Evolutionary conservation across 2,888 invertebrate genomes (phyloP).

Genomic region (Pelosia muscerda): DNA sequence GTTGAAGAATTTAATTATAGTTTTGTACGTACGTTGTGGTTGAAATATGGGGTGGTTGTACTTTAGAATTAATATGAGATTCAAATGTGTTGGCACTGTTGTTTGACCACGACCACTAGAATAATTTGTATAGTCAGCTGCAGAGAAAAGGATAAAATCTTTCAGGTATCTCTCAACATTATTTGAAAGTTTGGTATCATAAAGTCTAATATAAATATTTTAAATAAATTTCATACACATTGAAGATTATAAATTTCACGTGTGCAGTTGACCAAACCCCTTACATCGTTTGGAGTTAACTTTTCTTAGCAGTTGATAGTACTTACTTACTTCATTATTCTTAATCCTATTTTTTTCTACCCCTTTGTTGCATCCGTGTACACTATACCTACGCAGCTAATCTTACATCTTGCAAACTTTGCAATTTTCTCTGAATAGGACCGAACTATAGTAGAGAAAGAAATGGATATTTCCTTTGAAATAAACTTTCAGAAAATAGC

Average conservation of each 20-base stretch:
- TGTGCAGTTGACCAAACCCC: too few species aligned
- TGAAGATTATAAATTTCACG: too few species aligned
- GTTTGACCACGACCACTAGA: background rate
- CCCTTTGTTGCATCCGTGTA: background rate
- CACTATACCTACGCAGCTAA: background rate
- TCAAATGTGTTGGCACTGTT: background rate
- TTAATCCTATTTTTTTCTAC: background rate
- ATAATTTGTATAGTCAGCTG: too few species aligned
- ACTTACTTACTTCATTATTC: background rate
- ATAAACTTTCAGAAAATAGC: conserved; percentile 28
- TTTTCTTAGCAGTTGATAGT: too few species aligned
- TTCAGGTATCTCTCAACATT: too few species aligned
- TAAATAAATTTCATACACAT: too few species aligned
- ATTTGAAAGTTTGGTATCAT: too few species aligned
- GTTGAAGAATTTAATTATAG: conserved; percentile 34
- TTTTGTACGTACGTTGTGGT: conserved; percentile 26
- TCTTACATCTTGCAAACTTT: background rate
- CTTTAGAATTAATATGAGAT: conserved; percentile 35
- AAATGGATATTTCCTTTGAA: conserved; percentile 19
- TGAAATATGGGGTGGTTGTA: conserved; percentile 38
- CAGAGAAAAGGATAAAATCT: too few species aligned
- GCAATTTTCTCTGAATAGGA: conserved; percentile 6
- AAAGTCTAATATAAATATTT: too few species aligned
- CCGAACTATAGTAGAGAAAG: background rate
- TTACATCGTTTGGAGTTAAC: too few species aligned